phyloP scores from a whole-genome alignment of 2,888 invertebrate genomes.

The Torymus auratus region DNA sequence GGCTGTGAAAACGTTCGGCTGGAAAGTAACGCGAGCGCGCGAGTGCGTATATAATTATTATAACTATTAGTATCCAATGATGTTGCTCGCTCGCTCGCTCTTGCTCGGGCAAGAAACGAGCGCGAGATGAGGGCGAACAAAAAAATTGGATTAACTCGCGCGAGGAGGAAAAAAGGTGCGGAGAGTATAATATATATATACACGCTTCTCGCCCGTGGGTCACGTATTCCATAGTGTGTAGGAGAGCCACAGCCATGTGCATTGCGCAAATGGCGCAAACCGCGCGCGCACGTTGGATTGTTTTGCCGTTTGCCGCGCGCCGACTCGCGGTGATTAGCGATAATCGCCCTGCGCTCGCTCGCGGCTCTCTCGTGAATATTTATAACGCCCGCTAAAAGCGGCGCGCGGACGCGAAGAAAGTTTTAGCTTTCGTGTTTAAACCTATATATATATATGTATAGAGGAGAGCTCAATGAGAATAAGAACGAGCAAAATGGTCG shows the following conservation, averaged over 20 bases:
- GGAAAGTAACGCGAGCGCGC: conserved; percentile 25
- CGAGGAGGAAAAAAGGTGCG: background rate
- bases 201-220: too few species aligned
- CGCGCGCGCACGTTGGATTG: background rate
- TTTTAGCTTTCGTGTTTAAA: conserved; percentile 36
- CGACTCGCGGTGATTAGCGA: conserved; percentile 10
- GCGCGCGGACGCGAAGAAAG: conserved; percentile 34
- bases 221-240: too few species aligned
- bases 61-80: conserved; percentile 49
- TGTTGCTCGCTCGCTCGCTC: background rate
- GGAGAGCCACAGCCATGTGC: too few species aligned
- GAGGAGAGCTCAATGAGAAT: conserved; percentile 23
- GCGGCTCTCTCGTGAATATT: conserved; percentile 25
- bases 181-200: background rate
- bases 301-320: conserved; percentile 17
- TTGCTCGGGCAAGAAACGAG: background rate
- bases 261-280: conserved; percentile 1
- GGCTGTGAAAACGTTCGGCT: conserved; percentile 28
- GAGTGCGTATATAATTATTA: conserved; percentile 48
- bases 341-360: conserved; percentile 12
- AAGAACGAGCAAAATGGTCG: conserved; percentile 38
- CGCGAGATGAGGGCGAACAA: conserved; percentile 4
- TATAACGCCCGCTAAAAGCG: conserved; percentile 16
- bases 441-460: background rate
- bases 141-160: conserved; percentile 39